Base-by-base conservation (phyloP, 1,140 invertebrate genomes). In the Calycopis cecrops region DNA sequence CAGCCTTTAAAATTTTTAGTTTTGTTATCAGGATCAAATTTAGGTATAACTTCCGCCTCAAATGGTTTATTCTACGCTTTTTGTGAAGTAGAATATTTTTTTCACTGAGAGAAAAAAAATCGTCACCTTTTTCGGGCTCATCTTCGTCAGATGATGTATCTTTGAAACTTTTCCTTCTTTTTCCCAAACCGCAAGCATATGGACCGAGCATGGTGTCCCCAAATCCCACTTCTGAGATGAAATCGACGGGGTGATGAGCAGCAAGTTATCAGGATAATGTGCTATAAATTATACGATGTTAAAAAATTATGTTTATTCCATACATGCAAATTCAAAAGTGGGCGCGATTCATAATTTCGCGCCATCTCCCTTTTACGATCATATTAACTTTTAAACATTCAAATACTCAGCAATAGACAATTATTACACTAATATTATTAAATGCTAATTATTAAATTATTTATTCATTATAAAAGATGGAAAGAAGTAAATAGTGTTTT, bases 11-110 rank as follows among this genome's bases (percentile, higher is more conserved):
- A 59, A 38, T 62, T 65, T 6, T 35, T 57, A 10, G 35, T 42
- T 35, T 67, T 63, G 9, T 66, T 40, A 10, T 65, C 71, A 0
- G 67, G 71, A 6, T 54, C 48, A 48, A 72, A 73, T 56, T 63
- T 65, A 8, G 65, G 68, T 9, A 68, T 62, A 1, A 67, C 21
- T 54, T 70, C 64, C 3, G 60, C 64, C 35, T 69, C 63, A n/a
- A 9, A 12, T 34, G 48, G 7, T 55, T 59, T 16, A 61, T 48
- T 40, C 56, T 37, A 18, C 40, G 53, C 35, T 38, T 48, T 35
- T 59, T 56, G 35, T 12, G n/a, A 28, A n/a, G 38, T 14, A 40
- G 14, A 10, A 28, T 3, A 6, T 6, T 28, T 28, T 28, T 28
- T 6, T 28, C n/a, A 12, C n/a, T 12, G n/a, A 14, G 14, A n/a